phyloP scores from a whole-genome alignment of 2,797 vertebrate species.

The Schizothorax lantsangensis region DNA sequence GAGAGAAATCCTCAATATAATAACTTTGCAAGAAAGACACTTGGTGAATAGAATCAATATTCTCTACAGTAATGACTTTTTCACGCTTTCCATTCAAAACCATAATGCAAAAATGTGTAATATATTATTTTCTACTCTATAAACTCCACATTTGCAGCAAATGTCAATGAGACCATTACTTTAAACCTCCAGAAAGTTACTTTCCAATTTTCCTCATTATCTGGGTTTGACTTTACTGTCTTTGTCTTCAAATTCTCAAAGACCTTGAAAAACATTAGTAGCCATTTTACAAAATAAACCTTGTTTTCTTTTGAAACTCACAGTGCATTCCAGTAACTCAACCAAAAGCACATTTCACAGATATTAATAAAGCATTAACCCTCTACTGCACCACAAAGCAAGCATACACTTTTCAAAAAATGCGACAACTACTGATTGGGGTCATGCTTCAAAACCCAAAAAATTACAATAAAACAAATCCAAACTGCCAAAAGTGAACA shows the following conservation, averaged over 20 bases:
- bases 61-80: background rate
- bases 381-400: background rate
- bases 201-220: background rate
- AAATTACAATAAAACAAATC: background rate
- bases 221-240: background rate
- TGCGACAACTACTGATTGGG: background rate
- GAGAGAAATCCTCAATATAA: background rate
- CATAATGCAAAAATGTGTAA: background rate
- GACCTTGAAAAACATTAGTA: background rate
- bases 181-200: slow-evolving; percentile 2
- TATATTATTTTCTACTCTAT: background rate
- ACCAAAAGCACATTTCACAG: background rate
- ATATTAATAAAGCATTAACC: background rate
- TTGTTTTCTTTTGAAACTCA: background rate
- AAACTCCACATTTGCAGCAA: background rate
- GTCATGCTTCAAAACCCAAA: background rate
- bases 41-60: slow-evolving; percentile 1
- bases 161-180: background rate
- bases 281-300: background rate
- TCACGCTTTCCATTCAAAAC: background rate
- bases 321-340: background rate
- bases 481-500: background rate
- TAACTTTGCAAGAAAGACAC: background rate
- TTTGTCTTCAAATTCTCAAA: background rate
- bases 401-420: background rate